These are phyloP conservation scores for Sialia sialis DNA, from an alignment of 2,113 vertebrate species.

Conservation along the genomic window DNA sequence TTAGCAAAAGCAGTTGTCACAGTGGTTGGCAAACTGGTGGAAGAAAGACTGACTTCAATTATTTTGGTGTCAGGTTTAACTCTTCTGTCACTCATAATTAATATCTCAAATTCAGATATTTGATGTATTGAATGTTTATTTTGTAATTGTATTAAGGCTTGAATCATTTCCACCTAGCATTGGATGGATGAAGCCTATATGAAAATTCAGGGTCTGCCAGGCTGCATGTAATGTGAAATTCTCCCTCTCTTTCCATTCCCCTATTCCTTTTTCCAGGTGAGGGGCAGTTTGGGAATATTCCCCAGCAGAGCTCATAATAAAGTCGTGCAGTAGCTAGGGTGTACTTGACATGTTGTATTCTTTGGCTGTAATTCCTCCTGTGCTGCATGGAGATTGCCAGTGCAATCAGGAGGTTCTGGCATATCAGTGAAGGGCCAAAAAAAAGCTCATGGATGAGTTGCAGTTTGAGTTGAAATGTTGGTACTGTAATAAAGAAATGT, in stretches of 20 bases:
- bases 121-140: not conserved
- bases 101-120: not conserved
- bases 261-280: not conserved
- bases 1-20: not conserved
- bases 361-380: not conserved
- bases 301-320: not conserved
- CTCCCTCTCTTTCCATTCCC: not conserved
- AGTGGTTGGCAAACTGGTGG: not conserved
- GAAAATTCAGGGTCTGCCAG: not conserved
- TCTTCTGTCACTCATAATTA: not conserved
- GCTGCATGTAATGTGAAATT: not conserved
- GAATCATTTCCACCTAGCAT: not conserved
- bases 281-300: not conserved
- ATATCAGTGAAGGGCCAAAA: not conserved
- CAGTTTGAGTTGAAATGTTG: not conserved
- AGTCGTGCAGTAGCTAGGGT: not conserved
- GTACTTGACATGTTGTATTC: fast-evolving
- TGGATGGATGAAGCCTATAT: not conserved
- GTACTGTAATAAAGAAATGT: not conserved
- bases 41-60: not conserved
- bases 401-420: not conserved
- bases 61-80: not conserved
- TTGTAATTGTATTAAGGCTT: not conserved
- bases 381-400: fast-evolving
- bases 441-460: not conserved